A percentile compares a stretch with the other conserved stretches of the same genome.
Conservation (phyloP, 2,797 vertebrate genomes). For the Apogon hyalosoma region DNA sequence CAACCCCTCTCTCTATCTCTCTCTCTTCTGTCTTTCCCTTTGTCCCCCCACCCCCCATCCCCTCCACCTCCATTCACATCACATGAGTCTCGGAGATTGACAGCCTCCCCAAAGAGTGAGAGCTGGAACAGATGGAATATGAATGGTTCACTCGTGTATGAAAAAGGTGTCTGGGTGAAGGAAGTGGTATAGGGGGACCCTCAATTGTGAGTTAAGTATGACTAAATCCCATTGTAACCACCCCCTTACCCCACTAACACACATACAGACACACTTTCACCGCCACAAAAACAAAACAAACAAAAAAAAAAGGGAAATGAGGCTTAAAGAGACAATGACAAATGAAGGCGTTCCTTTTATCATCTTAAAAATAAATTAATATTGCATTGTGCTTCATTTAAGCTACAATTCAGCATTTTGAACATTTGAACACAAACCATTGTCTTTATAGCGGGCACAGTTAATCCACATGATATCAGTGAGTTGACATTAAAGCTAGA, state of each 20-base stretch:
- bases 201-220: constrained; percentile 80
- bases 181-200: constrained; percentile 76
- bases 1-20: constrained; percentile 2
- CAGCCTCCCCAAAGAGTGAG: constrained; percentile 96
- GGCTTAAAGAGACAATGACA: constrained; percentile 48
- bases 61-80: constrained; percentile 85
- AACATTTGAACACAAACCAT: no score
- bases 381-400: constrained; percentile 2
- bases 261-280: constrained; percentile 25
- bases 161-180: constrained; percentile 88
- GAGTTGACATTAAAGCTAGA: no score
- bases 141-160: constrained; percentile 97
- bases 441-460: background rate
- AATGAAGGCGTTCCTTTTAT: constrained; percentile 19
- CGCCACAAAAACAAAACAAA: constrained; percentile 24
- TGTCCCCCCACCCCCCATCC: constrained; percentile 58
- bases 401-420: background rate
- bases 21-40: constrained; percentile 63
- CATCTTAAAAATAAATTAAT: constrained; percentile 27
- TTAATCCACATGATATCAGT: no score
- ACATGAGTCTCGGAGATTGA: constrained; percentile 95
- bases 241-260: constrained; percentile 15
- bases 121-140: constrained; percentile 98
- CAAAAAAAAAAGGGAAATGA: constrained; percentile 28
- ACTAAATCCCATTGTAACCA: constrained; percentile 75